Evolutionary conservation across 2,113 vertebrate species (phyloP).

Genomic region (Danio rerio): GRCz12tu NC_133198.1:36151001-36151500

Average conservation of each 20-base stretch:
- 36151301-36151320: slow-evolving; percentile 24
- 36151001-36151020: slow-evolving; percentile 56
- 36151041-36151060: slow-evolving; percentile 54
- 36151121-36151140: slow-evolving; percentile 61
- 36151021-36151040: slow-evolving; percentile 60
- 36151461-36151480: not conserved
- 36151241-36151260: slow-evolving; percentile 23
- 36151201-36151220: slow-evolving; percentile 40
- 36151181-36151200: slow-evolving; percentile 55
- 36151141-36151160: slow-evolving; percentile 45
- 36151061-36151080: slow-evolving; percentile 51
- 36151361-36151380: not conserved
- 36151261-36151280: slow-evolving; percentile 46
- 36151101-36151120: slow-evolving; percentile 60
- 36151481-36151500: not conserved
- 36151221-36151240: not conserved
- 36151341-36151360: slow-evolving; percentile 21
- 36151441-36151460: slow-evolving; percentile 3
- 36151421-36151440: not conserved
- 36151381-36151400: slow-evolving; percentile 19
- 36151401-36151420: not conserved
- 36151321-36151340: slow-evolving; percentile 32
- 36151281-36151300: slow-evolving; percentile 19
- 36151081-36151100: slow-evolving; percentile 47
- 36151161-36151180: slow-evolving; percentile 58